Evolutionary conservation across 2,888 invertebrate species (phyloP), one percentile per base, ranked within the genome.

Genomic region (Maniola hyperantus): DNA sequence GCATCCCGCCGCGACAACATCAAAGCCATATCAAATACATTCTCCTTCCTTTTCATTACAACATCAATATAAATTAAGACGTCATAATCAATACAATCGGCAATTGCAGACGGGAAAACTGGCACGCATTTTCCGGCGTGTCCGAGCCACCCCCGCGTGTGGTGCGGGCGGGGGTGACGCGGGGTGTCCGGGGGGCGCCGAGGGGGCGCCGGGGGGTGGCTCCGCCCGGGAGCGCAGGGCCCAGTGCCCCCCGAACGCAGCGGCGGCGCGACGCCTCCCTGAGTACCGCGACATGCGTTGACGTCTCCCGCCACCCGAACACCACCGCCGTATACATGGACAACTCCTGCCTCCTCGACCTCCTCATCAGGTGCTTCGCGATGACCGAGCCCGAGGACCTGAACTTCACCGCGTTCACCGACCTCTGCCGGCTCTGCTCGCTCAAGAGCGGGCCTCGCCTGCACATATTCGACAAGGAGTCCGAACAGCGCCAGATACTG

Each of bases 391-490:
- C 94, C 86, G 94, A 94, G 92, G 94, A 95, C 86, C 94, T 95
- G 79, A 95, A 94, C 89, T 94, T 94, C 86, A 93, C 93, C 78
- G 93, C 93, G 81, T 95, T 95, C 87, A 93, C 94, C 73, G 95
- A 95, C 90, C 92, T 95, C 76, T 95, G 95, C 84, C 93, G 95
- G 81, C 92, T 95, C 74, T 95, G 95, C 84, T 94, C 95, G 76
- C 89, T 95, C 76, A 95, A 95, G 87, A 94, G 94, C 81, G 95
- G 94, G 72, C 94, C 95, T 75, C 92, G 95, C 83, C 92, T 95
- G 76, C 94, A 95, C 83, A 94, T 95, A 80, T 95, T 95, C 83
- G 95, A 95, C 81, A 95, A 95, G 83, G 95, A 95, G 83, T 94
- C 95, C 63, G 95, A 95, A 82, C 95, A 95, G 83, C 90, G 95